Evolutionary conservation across 2,113 vertebrate genomes (phyloP).

Genomic region (Plectropomus leopardus): DNA sequence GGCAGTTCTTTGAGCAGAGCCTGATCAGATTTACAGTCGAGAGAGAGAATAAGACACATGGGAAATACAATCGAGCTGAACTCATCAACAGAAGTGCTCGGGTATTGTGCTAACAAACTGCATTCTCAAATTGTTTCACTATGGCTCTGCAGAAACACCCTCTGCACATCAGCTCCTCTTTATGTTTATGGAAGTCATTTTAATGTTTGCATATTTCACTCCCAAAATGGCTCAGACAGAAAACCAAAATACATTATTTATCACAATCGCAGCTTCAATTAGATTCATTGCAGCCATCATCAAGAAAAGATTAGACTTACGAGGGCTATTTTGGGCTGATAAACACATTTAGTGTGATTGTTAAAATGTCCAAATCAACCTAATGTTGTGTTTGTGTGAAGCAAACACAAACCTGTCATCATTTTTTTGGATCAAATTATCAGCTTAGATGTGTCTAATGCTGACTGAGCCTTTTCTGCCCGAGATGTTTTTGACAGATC

Average conservation of each 20-base stretch:
- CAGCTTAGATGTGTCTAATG: constrained; percentile 25
- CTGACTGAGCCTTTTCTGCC: constrained; percentile 34
- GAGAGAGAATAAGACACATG: constrained; percentile 55
- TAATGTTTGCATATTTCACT: constrained; percentile 62
- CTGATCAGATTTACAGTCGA: constrained; percentile 68
- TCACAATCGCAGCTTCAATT: constrained; percentile 49
- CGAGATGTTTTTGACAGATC: constrained; percentile 41
- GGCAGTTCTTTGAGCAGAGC: constrained; percentile 45
- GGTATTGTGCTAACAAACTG: constrained; percentile 42
- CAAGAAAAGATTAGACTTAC: constrained; percentile 10
- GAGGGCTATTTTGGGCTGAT: neutral
- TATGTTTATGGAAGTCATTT: constrained; percentile 44
- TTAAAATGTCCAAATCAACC: neutral
- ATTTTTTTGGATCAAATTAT: constrained; percentile 4
- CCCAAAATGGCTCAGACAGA: constrained; percentile 42
- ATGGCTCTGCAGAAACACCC: constrained; percentile 22
- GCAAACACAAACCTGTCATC: neutral
- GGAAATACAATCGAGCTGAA: constrained; percentile 57
- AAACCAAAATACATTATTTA: constrained; percentile 66
- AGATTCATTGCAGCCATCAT: constrained; percentile 30
- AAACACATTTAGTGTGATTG: neutral
- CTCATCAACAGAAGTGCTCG: constrained; percentile 52
- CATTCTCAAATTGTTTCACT: constrained; percentile 45
- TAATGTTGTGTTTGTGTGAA: neutral
- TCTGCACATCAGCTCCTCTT: constrained; percentile 33